phyloP scores from a whole-genome alignment of 2,113 vertebrate genomes.

The Notothenia coriiceps region DNA sequence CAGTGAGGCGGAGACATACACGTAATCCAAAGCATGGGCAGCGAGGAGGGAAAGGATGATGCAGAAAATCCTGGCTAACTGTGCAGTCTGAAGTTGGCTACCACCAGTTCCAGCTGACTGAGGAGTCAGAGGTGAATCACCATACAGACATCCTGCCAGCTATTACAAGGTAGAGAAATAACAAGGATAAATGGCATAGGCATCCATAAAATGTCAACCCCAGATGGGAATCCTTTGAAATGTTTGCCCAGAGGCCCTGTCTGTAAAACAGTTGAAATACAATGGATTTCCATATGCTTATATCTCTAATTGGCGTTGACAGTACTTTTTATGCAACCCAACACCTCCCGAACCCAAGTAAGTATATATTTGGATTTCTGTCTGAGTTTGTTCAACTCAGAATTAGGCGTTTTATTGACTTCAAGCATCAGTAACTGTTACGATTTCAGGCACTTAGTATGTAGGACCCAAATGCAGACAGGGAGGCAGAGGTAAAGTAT shows the following conservation, averaged over 20 bases:
- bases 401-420: background rate
- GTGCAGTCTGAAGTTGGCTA: slow-evolving; percentile 45
- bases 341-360: background rate
- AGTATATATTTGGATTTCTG: background rate
- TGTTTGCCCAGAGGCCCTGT: background rate
- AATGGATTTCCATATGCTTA: background rate
- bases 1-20: slow-evolving; percentile 59
- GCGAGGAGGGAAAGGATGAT: slow-evolving; percentile 60
- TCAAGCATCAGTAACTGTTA: too few relatives aligned
- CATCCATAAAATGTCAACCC: background rate
- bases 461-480: too few relatives aligned
- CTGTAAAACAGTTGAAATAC: background rate
- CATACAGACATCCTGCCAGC: slow-evolving; percentile 24
- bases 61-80: slow-evolving; percentile 70
- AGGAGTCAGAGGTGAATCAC: slow-evolving; percentile 61
- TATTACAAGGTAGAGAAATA: slow-evolving; percentile 25
- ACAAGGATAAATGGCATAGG: background rate
- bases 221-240: background rate
- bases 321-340: background rate
- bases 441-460: too few relatives aligned
- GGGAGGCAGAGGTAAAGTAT: too few relatives aligned
- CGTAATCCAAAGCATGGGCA: slow-evolving; percentile 46
- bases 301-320: slow-evolving; percentile 1
- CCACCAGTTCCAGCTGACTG: slow-evolving; percentile 51
- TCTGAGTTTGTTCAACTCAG: background rate